phyloP scores from a whole-genome alignment of 2,888 invertebrate species.

The Tipula unca region DNA sequence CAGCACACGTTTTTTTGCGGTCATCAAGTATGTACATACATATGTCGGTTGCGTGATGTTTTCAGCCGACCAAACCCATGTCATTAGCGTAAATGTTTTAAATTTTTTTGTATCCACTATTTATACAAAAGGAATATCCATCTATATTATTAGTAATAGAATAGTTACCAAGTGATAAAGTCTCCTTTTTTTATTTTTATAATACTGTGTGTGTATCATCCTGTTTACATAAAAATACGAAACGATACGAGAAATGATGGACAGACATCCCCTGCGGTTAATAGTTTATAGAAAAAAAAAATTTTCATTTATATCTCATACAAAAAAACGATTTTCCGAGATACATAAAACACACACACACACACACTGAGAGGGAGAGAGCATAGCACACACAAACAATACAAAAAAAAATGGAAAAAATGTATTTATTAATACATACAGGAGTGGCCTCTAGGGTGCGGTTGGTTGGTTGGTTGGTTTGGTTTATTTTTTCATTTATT shows the following conservation, averaged over 20 bases:
- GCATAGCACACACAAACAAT: neutral
- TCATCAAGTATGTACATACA: too few relatives aligned
- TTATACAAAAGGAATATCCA: neutral
- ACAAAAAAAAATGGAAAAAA: neutral
- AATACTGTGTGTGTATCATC: neutral
- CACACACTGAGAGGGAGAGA: too few relatives aligned
- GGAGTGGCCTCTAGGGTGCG: slow-evolving; percentile 8
- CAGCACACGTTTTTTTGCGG: neutral
- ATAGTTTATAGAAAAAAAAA: neutral
- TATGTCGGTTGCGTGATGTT: neutral
- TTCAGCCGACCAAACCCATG: neutral
- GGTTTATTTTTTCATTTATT: neutral
- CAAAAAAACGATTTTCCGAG: neutral
- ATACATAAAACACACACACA: neutral
- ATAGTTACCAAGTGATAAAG: neutral
- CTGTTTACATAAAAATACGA: neutral
- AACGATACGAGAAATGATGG: neutral
- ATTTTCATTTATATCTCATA: neutral
- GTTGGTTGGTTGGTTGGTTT: neutral
- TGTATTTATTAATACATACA: neutral
- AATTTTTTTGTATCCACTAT: neutral
- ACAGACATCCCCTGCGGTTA: neutral
- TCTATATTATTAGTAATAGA: neutral
- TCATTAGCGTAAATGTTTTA: neutral
- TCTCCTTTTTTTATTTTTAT: neutral